Percentiles rank a stretch among this genome's conserved stretches.
phyloP scores from a whole-genome alignment of 2,888 invertebrate species.

The Acleris literana region DNA sequence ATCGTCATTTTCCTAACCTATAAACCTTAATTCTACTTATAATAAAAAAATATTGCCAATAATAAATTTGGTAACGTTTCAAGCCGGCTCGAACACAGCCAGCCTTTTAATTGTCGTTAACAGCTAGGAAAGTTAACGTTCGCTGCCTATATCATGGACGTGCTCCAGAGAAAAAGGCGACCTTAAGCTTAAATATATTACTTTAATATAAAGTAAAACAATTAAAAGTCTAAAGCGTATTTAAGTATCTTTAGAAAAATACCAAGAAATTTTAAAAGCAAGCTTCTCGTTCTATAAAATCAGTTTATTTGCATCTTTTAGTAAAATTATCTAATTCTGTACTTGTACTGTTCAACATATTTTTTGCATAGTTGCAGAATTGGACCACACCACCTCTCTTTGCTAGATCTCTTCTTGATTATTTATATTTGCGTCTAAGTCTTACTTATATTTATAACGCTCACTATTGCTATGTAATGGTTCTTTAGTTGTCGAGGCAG shows the following conservation, averaged over 20 bases:
- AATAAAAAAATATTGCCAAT: slow-evolving; percentile 37
- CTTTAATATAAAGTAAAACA: slow-evolving; percentile 73
- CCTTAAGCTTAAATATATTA: slow-evolving; percentile 64
- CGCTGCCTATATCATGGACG: slow-evolving; percentile 69
- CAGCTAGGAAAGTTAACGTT: slow-evolving; percentile 56
- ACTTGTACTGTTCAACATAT: too few species aligned
- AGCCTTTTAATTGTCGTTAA: slow-evolving; percentile 28
- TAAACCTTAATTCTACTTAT: slow-evolving; percentile 26
- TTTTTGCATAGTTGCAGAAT: too few species aligned
- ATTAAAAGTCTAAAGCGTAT: slow-evolving; percentile 21
- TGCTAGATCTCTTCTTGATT: too few species aligned
- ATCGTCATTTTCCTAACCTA: slow-evolving; percentile 25
- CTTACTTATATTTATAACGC: too few species aligned
- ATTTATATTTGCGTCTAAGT: too few species aligned
- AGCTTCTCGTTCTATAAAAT: too few species aligned
- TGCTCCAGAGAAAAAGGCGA: slow-evolving; percentile 62
- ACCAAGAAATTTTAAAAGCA: not conserved
- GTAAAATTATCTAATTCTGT: too few species aligned
- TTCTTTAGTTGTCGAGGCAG: too few species aligned
- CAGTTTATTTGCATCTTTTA: too few species aligned
- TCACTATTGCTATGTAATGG: too few species aligned
- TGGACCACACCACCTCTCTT: too few species aligned
- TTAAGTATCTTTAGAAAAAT: slow-evolving; percentile 4
- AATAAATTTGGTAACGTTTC: slow-evolving; percentile 49
- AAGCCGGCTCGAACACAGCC: slow-evolving; percentile 29